A percentile compares a stretch with the other conserved stretches of the same genome.
These are phyloP conservation scores for Hyposoter dolosus DNA, from an alignment of 2,888 invertebrate species.

Conservation along the genomic window DNA sequence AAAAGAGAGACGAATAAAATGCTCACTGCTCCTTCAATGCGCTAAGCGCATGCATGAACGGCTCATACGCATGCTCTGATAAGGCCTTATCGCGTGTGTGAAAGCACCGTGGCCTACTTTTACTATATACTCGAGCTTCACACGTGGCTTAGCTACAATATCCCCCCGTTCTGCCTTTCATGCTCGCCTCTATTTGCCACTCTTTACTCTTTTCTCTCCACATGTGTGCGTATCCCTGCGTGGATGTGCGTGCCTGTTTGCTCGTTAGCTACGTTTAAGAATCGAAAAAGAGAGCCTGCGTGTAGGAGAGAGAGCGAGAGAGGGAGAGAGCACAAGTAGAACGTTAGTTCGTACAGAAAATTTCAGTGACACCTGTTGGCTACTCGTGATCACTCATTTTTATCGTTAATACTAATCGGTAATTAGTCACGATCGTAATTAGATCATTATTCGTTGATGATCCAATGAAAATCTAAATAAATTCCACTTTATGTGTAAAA, in stretches of 20 bases:
- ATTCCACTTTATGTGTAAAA: not conserved
- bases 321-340: not conserved
- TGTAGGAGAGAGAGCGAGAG: not conserved
- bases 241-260: conserved; percentile 9
- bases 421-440: not conserved
- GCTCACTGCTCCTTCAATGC: conserved; percentile 36
- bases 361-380: not conserved
- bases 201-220: conserved; percentile 4
- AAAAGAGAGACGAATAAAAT: conserved; percentile 39
- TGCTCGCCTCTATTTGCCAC: conserved; percentile 37
- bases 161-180: conserved; percentile 63
- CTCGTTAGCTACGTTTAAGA: conserved; percentile 15
- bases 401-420: not conserved
- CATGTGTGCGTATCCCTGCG: not conserved
- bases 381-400: not conserved
- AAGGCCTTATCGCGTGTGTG: conserved; percentile 83
- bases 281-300: not conserved
- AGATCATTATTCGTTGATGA: not conserved
- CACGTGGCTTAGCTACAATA: conserved; percentile 36
- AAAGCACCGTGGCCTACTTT: conserved; percentile 84
- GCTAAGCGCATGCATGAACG: conserved; percentile 67
- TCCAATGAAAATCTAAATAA: not conserved
- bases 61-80: conserved; percentile 79
- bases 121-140: conserved; percentile 69
- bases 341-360: not conserved